Percentiles rank a stretch among this genome's conserved stretches.
Evolutionary conservation across 2,888 invertebrate genomes (phyloP).

Genomic region (Troides oblongomaculatus): DNA sequence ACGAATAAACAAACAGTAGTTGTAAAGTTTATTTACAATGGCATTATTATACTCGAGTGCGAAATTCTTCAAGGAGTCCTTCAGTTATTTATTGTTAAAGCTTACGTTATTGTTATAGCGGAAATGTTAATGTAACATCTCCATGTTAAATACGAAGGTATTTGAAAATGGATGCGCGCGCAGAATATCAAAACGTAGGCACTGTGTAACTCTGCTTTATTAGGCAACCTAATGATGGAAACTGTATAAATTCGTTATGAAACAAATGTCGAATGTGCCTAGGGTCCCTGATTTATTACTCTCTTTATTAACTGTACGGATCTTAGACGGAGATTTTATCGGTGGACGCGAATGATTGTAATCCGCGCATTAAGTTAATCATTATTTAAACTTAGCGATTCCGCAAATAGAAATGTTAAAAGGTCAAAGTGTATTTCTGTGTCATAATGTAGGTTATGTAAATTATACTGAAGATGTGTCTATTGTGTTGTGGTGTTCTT

Average conservation of each 20-base stretch:
- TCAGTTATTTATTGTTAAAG: neutral
- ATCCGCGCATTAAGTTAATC: slow-evolving; percentile 12
- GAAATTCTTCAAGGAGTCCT: neutral
- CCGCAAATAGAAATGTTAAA: slow-evolving; percentile 13
- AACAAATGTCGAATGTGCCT: slow-evolving; percentile 13
- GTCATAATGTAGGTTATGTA: slow-evolving; percentile 13
- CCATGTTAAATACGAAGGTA: slow-evolving; percentile 4
- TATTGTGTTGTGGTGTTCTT: neutral
- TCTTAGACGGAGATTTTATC: slow-evolving; percentile 21
- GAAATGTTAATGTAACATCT: slow-evolving; percentile 2
- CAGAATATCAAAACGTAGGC: slow-evolving; percentile 8
- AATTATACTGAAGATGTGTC: slow-evolving; percentile 5
- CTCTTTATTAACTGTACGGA: slow-evolving; percentile 13
- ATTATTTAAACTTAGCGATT: slow-evolving; percentile 10
- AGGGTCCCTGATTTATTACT: slow-evolving; percentile 20
- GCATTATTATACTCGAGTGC: too few species aligned
- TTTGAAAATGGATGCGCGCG: neutral
- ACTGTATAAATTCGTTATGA: slow-evolving; percentile 14
- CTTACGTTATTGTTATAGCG: neutral
- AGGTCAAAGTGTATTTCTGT: slow-evolving; percentile 21
- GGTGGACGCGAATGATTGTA: slow-evolving; percentile 19
- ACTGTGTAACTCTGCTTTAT: slow-evolving; percentile 1
- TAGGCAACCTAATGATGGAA: slow-evolving; percentile 16
- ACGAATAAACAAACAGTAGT: too few species aligned
- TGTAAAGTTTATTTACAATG: too few species aligned